A percentile compares a stretch with the other conserved stretches of the same genome.
These are phyloP conservation scores for Lucilia cuprina DNA, from an alignment of 1,140 invertebrate species.

Conservation along the genomic window DNA sequence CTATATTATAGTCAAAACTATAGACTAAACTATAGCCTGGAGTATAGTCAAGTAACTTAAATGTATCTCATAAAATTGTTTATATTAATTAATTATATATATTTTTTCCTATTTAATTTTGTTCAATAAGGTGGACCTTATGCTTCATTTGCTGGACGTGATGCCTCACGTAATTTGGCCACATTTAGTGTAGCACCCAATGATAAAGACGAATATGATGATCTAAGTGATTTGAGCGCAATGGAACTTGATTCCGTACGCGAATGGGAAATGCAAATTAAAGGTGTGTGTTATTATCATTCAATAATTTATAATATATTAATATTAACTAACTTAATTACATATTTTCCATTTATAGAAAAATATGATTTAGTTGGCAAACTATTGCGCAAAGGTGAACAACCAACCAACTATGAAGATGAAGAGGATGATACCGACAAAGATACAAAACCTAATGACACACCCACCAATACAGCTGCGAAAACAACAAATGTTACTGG, in stretches of 20 bases:
- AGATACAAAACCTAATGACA: slow-evolving; percentile 55
- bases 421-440: slow-evolving; percentile 78
- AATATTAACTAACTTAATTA: slow-evolving; percentile 26
- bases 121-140: slow-evolving; percentile 83
- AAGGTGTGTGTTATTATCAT: slow-evolving; percentile 68
- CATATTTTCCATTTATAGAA: slow-evolving; percentile 70
- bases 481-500: not conserved
- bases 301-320: slow-evolving; percentile 43
- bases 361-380: slow-evolving; percentile 94
- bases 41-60: no score
- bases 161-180: slow-evolving; percentile 93
- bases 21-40: no score
- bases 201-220: slow-evolving; percentile 90
- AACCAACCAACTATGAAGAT: slow-evolving; percentile 90
- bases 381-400: slow-evolving; percentile 89
- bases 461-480: not conserved
- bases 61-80: no score
- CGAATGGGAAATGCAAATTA: slow-evolving; percentile 98
- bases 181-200: slow-evolving; percentile 88
- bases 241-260: slow-evolving; percentile 86
- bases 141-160: slow-evolving; percentile 91
- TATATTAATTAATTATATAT: no score
- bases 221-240: slow-evolving; percentile 89
- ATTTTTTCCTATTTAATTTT: slow-evolving; percentile 42
- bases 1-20: no score